Evolutionary conservation across 2,113 vertebrate species (phyloP), one percentile per base, ranked within the genome.

Genomic region (Chaetops frenatus): DNA sequence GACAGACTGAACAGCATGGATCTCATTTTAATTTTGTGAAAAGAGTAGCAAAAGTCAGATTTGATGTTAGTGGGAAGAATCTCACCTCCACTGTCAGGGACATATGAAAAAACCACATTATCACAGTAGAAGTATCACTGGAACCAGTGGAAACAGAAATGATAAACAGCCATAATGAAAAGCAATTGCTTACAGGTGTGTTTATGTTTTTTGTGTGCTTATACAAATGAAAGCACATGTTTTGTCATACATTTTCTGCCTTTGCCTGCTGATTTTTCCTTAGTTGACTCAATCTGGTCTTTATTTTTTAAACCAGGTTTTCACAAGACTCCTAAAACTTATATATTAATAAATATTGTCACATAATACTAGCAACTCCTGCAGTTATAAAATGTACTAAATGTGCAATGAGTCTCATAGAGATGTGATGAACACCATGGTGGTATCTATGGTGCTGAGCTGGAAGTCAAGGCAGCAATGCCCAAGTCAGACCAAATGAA

Each of bases 171-270:
- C 79, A 67, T 35, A 76, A 87, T 73, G 36, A 74, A 95, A 88
- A 48, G 22, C 28, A 93, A 92, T 95, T 85, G 18, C 88, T 94
- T 94, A 31, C 90, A 83, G 50, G 24, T 92, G 56, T 94, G 38
- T 94, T 96, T 96, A 91, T 61, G 56, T 83, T 60, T 42, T 91
- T 88, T 44, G 20, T 88, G 65, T 10, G 35, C 27, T 90, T 89
- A 72, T 33, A 88, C 35, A 93, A 93, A 96, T 27, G 44, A 94
- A 71, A 95, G 58, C 77, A 93, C 36, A 56, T 47, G 45, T 54
- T 89, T 77, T 70, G 28, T 72, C 50, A 45, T 58, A 69, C 9
- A 36, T 76, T 88, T 95, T 78, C 38, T 79, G 67, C 16, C 35
- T 94, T 77, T 96, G 47, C 24, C 80, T 95, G 80, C 12, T 86